These are phyloP conservation scores for Pocota personata DNA, from an alignment of 2,888 invertebrate genomes.

Conservation along the genomic window DNA sequence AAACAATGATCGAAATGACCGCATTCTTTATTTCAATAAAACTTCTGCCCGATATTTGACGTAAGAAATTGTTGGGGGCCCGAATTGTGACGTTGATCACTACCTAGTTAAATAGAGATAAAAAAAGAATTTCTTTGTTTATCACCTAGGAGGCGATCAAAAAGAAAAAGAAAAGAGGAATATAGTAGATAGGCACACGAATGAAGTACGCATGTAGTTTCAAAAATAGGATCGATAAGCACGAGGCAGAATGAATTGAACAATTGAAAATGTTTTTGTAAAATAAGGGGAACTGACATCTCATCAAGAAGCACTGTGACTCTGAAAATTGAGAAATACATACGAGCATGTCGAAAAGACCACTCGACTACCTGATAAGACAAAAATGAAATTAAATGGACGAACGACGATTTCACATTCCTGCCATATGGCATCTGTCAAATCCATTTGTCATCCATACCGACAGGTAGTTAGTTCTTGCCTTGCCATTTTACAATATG, in stretches of 20 bases:
- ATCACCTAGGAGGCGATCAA: background rate
- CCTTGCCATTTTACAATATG: too few species aligned
- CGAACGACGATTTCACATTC: too few species aligned
- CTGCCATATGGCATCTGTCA: too few species aligned
- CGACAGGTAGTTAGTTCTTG: too few species aligned
- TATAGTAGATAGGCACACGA: background rate
- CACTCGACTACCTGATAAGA: too few species aligned
- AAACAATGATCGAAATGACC: background rate
- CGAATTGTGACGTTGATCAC: background rate
- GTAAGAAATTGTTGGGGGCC: background rate
- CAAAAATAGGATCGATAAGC: background rate
- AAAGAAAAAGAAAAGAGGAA: background rate
- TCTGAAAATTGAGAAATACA: too few species aligned
- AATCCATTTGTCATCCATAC: too few species aligned
- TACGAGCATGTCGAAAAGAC: too few species aligned
- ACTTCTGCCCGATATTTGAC: background rate
- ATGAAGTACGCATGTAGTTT: background rate
- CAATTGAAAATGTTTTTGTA: too few species aligned
- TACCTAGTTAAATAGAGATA: background rate
- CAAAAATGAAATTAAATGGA: too few species aligned
- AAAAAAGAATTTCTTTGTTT: background rate
- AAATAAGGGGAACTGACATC: too few species aligned
- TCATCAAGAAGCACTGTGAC: too few species aligned
- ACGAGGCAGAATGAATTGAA: background rate
- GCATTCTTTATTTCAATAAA: background rate